Evolutionary conservation across 2,888 invertebrate genomes (phyloP), one percentile per base, ranked within the genome.

Genomic region (Phasia obesa): DNA sequence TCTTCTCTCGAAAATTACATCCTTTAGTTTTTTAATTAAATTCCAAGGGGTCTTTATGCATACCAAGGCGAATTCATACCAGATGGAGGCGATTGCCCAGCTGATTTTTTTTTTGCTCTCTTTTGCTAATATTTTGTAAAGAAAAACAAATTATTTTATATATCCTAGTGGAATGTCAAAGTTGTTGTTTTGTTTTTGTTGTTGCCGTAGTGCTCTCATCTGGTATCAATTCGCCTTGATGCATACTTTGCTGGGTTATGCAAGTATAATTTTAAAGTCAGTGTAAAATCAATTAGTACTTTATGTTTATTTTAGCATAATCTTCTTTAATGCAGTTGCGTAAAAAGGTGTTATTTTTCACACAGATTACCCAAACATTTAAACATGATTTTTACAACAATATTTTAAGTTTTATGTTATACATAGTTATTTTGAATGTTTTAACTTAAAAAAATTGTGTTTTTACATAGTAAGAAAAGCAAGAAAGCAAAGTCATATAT

Each of bases 301-400:
- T 47, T 47, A 47, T 11, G 9, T 47, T 25, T n/a, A 25, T 25
- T 42, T 62, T 3, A 21, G 25, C 47, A 62, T 47, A 17, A 0
- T 51, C 64, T 51, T 38, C 21, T n/a, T 19, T 1, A 65, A 4
- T 31, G 19, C 35, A 11, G 11, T 11, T 35, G n/a, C 23, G 15
- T 38, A 51, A 25, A 53, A 25, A 67, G n/a, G 51, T 67, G 65
- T 38, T 53, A 67, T 4, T 67, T 67, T 67, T 67, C 51, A 38
- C 65, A 38, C 51, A 38, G 38, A 23, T 4, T 53, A 11, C 11
- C 17, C n/a, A 35, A 23, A 23, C 21, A 42, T 44, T 44, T 25
- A 13, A 38, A 47, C 19, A 27, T 3, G 3, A 31, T 5, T 57
- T 42, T 42, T n/a, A 42, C 38, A n/a, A 42, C 38, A 15, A n/a